A percentile compares a stretch with the other conserved stretches of the same genome.
Evolutionary conservation across 2,888 invertebrate genomes (phyloP).

Genomic region (Octodonta nipae): DNA sequence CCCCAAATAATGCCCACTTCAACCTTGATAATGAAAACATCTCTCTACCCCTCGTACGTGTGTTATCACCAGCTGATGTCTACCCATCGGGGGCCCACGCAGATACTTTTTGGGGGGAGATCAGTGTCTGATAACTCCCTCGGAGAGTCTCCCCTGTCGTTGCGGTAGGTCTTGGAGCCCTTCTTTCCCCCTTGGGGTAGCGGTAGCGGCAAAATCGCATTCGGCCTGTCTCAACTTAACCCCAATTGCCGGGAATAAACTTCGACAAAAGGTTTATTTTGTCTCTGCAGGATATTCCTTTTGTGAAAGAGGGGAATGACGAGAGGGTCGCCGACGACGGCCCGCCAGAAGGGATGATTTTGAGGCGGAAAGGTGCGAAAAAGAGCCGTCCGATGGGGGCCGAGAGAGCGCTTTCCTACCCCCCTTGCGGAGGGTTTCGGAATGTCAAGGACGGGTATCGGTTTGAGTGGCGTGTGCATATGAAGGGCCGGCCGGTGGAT

Average conservation of each 20-base stretch:
- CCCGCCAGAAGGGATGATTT: too few species aligned
- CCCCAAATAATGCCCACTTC: too few species aligned
- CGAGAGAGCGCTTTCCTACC: too few species aligned
- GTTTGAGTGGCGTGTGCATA: too few species aligned
- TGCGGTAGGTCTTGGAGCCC: slow-evolving; percentile 25
- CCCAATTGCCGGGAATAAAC: slow-evolving; percentile 22
- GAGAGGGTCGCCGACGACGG: background rate
- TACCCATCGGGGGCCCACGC: background rate
- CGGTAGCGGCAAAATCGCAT: slow-evolving; percentile 22
- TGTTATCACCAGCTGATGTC: slow-evolving; percentile 2
- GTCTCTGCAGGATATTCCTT: slow-evolving; percentile 11
- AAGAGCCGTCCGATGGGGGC: too few species aligned
- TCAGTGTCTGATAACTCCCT: slow-evolving; percentile 19
- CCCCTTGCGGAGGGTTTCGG: too few species aligned
- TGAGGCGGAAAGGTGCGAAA: slow-evolving; percentile 2
- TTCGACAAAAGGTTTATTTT: slow-evolving; percentile 19
- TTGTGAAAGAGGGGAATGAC: background rate
- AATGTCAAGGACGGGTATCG: too few species aligned
- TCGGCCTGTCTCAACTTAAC: slow-evolving; percentile 23
- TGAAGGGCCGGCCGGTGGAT: too few species aligned
- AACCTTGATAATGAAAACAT: slow-evolving; percentile 23
- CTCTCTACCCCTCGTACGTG: slow-evolving; percentile 2
- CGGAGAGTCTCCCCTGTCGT: slow-evolving; percentile 27
- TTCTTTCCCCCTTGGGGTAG: slow-evolving; percentile 24
- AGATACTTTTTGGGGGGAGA: slow-evolving; percentile 13